phyloP scores from a whole-genome alignment of 2,797 vertebrate species.

The Pygocentrus nattereri region DNA sequence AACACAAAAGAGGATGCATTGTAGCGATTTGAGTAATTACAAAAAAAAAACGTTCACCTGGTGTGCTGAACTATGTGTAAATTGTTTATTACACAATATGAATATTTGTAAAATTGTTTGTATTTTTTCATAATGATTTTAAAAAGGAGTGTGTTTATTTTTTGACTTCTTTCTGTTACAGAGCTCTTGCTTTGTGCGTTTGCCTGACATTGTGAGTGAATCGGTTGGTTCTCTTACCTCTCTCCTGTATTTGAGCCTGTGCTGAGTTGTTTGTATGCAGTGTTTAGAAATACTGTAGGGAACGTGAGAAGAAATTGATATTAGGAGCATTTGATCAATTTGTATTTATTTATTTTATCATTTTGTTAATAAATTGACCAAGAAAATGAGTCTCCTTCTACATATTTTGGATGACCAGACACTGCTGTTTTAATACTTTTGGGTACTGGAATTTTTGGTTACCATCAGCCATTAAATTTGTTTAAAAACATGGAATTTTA shows the following conservation, averaged over 20 bases:
- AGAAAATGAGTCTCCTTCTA: constrained; percentile 60
- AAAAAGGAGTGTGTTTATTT: constrained; percentile 86
- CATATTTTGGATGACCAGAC: constrained; percentile 16
- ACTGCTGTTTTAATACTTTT: background rate
- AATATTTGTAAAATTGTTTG: constrained; percentile 90
- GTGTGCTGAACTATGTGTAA: constrained; percentile 85
- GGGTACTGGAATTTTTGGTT: background rate
- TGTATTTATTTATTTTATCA: constrained; percentile 99
- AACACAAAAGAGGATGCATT: constrained; percentile 77
- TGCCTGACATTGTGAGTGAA: constrained; percentile 89
- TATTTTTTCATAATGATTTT: constrained; percentile 89
- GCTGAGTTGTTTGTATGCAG: constrained; percentile 97
- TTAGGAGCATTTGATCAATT: constrained; percentile 99
- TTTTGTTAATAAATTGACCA: constrained; percentile 99
- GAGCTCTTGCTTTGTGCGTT: constrained; percentile 80
- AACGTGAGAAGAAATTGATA: constrained; percentile 88
- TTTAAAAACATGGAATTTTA: background rate
- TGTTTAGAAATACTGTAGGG: constrained; percentile 96
- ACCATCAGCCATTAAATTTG: constrained; percentile 3
- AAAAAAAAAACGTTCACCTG: constrained; percentile 72
- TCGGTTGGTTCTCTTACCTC: constrained; percentile 91
- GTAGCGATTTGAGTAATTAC: constrained; percentile 82
- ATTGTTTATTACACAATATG: constrained; percentile 86
- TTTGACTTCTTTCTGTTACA: constrained; percentile 85
- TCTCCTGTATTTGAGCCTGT: constrained; percentile 90